Percentiles rank a stretch among this genome's conserved stretches.
phyloP scores from a whole-genome alignment of 2,113 vertebrate species.

The Canis aureus region DNA sequence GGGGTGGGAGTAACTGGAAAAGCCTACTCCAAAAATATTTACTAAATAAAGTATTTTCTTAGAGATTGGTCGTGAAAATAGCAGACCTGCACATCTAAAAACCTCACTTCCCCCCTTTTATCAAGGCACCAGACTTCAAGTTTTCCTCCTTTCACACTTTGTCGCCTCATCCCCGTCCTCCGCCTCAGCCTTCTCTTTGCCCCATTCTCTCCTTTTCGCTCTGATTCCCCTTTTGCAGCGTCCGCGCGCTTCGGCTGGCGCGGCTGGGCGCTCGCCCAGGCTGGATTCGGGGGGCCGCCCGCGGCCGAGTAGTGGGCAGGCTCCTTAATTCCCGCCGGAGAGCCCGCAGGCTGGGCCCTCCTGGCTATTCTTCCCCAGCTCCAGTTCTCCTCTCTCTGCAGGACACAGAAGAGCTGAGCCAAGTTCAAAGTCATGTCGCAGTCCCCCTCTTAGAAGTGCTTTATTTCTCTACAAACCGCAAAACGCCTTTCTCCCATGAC shows the following conservation, averaged over 20 bases:
- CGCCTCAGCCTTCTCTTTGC: background rate
- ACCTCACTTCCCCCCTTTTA: background rate
- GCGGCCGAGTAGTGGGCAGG: conserved; percentile 37
- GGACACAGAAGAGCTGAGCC: conserved; percentile 96
- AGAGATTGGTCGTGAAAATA: background rate
- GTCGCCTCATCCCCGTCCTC: background rate
- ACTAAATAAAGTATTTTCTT: background rate
- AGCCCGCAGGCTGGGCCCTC: conserved; percentile 84
- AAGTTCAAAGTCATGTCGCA: conserved; percentile 99
- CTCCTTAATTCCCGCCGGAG: conserved; percentile 83
- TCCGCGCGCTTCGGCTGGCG: background rate
- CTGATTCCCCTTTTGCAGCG: background rate
- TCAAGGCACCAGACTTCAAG: background rate
- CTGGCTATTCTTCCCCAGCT: conserved; percentile 91
- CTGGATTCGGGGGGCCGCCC: conserved; percentile 6
- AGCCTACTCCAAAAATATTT: background rate
- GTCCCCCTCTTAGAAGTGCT: conserved; percentile 93
- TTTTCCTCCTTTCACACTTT: background rate
- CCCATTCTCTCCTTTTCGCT: conserved; percentile 39
- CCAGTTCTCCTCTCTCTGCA: conserved; percentile 93
- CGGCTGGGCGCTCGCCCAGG: conserved; percentile 36
- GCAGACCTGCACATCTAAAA: background rate
- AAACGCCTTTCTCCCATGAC: conserved; percentile 85
- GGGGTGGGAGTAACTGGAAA: background rate
- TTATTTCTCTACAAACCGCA: conserved; percentile 93